These are phyloP conservation scores for Notoglanidium macrostoma DNA, from an alignment of 2,797 vertebrate species.

Conservation along the genomic window DNA sequence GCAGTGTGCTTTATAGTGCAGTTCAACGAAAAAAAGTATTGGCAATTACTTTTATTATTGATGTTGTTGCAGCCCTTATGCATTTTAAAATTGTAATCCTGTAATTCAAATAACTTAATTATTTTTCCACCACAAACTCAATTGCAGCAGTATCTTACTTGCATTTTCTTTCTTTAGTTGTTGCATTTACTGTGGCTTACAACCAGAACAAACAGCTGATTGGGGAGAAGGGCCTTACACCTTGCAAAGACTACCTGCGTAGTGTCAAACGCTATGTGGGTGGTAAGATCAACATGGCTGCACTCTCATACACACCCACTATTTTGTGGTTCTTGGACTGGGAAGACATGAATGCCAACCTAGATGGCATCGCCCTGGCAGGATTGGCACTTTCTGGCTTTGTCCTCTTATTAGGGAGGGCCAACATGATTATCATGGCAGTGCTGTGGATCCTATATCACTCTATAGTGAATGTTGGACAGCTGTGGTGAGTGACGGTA, in stretches of 20 bases:
- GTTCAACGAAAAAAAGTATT: no score
- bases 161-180: slow-evolving; percentile 65
- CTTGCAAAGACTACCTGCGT: slow-evolving; percentile 81
- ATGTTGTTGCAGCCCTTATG: background rate
- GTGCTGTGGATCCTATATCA: slow-evolving; percentile 89
- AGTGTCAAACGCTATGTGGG: slow-evolving; percentile 83
- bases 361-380: slow-evolving; percentile 80
- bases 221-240: slow-evolving; percentile 85
- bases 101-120: background rate
- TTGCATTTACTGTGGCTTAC: slow-evolving; percentile 88
- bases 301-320: slow-evolving; percentile 83
- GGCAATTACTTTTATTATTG: no score
- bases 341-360: slow-evolving; percentile 82
- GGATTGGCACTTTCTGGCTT: slow-evolving; percentile 82
- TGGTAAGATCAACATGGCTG: slow-evolving; percentile 74
- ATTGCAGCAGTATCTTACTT: background rate
- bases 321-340: slow-evolving; percentile 91
- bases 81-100: background rate
- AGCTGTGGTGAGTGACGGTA: slow-evolving; percentile 86
- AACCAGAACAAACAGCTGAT: slow-evolving; percentile 95
- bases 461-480: slow-evolving; percentile 89
- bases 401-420: slow-evolving; percentile 79
- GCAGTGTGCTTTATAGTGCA: no score
- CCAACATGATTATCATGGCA: slow-evolving; percentile 90
- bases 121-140: background rate